Base-by-base conservation (phyloP, 2,113 vertebrate species). In the Scopus umbretta region DNA sequence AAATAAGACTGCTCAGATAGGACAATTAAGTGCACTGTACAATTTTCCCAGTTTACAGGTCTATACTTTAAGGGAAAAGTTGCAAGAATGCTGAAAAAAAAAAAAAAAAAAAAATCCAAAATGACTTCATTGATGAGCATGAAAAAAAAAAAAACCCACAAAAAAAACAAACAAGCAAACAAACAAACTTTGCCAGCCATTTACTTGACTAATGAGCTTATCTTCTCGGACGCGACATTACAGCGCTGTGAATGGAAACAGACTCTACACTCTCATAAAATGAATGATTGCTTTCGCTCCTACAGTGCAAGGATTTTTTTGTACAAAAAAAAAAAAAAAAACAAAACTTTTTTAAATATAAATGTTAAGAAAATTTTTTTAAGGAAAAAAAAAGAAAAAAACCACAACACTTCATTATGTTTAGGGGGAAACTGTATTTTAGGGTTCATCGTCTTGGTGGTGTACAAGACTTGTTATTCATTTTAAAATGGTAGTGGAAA, bases 41-140 rank as follows among this genome's bases (percentile, higher is more conserved):
- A 98, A 98, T 99, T 99, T 99, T 99, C 99, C 99, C 99, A 99
- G 99, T 99, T 99, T 99, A 99, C 99, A 99, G 98, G 98, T 99
- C 98, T 98, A 98, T 97, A 98, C 98, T 98, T 97, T 98, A 99
- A 99, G 98, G 99, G 99, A 98, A 99, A 99, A 98, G 96, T 98
- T 98, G 98, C 98, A 98, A 98, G 98, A 98, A 99, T 98, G 98
- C 98, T 98, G 98, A 98, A 97, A 98, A 97, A 97, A 93, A 94
- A 97, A 97, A 97, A 95, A 92, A 94, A 97, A 96, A 96, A 97
- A 97, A 97, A n/a, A 59, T 86, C 87, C 45, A 98, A 96, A 97
- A 96, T 95, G 95, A 98, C 98, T 98, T 98, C 97, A 97, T 98
- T 98, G 98, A 98, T 98, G 96, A 98, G 97, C 97, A 97, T 98